Evolutionary conservation across 2,888 invertebrate species (phyloP), one percentile per base, ranked within the genome.

Genomic region (Eudasyphora cyanicolor): DNA sequence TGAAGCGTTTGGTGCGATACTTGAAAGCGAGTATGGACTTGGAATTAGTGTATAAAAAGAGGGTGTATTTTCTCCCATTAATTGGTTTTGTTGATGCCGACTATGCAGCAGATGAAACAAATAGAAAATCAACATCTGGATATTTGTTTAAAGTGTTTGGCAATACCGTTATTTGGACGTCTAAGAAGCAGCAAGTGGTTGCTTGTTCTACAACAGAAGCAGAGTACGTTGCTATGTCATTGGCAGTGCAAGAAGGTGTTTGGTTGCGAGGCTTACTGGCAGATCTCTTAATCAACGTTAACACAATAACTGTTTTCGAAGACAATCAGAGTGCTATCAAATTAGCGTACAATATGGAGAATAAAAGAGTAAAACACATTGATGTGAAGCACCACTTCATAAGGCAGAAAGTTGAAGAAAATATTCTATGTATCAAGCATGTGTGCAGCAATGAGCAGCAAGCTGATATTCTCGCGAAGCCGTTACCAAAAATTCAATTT

Each of bases 161-260:
- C 84, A 29, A 75, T 85, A 12, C 82, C 79, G 21, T 27, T 45
- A 42, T 19, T 32, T 86, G 86, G 83, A 73, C 49, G 1, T 76
- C 79, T 12, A 83, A 82, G 32, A 64, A 71, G 3, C 85, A 85
- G 27, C 69, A 73, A 14, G 83, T 79, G 35, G 79, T 85, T 0
- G 79, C 85, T 0, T 64, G 84, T n/a, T 85, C 85, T 6, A 80
- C 81, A 21, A 77, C 86, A 0, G 84, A 85, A 38, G 83, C 86
- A 0, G 83, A 86, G 42, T 86, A 81, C 27, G 82, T 86, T 76
- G 74, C 83, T 0, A 5, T 84, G 45, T 64, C 79, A 10, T 49
- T 76, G 7, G 81, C 83, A 0, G 73, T 71, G 2, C 82, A 82
- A 35, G 85, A 86, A 74, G 79, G 76, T 19, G 21, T 82, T 14